phyloP scores from a whole-genome alignment of 2,113 vertebrate genomes.

The Tachysurus fulvidraco region DNA sequence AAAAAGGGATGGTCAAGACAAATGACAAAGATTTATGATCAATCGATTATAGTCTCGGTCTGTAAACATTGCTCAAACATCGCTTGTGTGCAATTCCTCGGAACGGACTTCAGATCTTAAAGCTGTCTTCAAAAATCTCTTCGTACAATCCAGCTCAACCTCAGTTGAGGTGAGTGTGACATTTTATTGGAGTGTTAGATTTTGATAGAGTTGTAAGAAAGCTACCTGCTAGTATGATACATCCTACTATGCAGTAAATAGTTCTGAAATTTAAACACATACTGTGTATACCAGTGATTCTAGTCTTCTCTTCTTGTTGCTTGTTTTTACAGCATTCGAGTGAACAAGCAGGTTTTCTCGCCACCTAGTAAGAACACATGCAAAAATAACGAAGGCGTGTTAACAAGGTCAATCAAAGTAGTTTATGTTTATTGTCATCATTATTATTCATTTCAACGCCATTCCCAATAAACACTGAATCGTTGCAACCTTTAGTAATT shows the following conservation, averaged over 20 bases:
- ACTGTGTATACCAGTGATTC: neutral
- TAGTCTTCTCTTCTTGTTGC: constrained; percentile 42
- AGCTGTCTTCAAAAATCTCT: neutral
- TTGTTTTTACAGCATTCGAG: constrained; percentile 38
- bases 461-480: neutral
- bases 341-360: constrained; percentile 29
- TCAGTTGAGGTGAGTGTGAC: neutral
- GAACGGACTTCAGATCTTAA: neutral
- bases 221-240: neutral
- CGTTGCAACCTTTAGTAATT: neutral
- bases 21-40: neutral
- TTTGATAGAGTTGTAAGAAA: neutral
- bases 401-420: neutral
- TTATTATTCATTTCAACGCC: neutral
- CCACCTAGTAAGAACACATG: constrained; percentile 42
- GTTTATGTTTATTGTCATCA: neutral
- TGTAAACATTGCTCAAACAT: neutral
- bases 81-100: neutral
- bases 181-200: neutral
- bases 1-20: neutral
- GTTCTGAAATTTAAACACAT: neutral
- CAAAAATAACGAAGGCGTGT: neutral
- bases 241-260: neutral
- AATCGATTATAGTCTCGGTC: neutral
- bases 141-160: neutral